These are phyloP conservation scores for Chaetorhynchus papuensis DNA, from an alignment of 2,113 vertebrate species.

Conservation along the genomic window DNA sequence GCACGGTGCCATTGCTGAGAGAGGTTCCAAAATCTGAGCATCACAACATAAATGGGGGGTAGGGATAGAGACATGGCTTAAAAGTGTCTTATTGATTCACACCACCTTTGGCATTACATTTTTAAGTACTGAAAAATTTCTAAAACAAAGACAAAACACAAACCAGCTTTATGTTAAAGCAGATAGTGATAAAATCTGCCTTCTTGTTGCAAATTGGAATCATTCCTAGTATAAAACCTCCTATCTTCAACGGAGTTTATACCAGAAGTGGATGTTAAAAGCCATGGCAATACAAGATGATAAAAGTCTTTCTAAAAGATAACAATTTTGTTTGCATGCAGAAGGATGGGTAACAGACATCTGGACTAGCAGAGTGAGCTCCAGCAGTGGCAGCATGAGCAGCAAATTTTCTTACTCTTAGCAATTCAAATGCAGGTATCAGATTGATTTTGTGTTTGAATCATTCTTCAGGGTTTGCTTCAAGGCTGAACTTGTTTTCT, in stretches of 20 bases:
- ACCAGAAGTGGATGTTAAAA: neutral
- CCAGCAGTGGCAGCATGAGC: neutral
- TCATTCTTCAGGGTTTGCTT: conserved; percentile 18
- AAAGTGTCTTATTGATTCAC: neutral
- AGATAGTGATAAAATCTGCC: neutral
- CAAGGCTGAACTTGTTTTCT: conserved; percentile 3
- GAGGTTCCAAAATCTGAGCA: neutral
- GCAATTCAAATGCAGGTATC: conserved; percentile 59
- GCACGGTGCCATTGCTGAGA: neutral
- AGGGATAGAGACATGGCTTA: neutral
- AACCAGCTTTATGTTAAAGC: neutral
- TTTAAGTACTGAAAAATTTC: neutral
- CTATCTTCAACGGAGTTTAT: neutral
- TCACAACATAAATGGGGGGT: fast-evolving
- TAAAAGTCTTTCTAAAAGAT: neutral
- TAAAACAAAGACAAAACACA: neutral
- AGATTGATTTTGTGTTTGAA: conserved; percentile 28
- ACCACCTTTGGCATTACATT: neutral
- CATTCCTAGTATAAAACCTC: neutral
- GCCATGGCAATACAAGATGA: neutral
- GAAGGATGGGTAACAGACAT: conserved; percentile 25
- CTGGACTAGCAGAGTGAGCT: conserved; percentile 20
- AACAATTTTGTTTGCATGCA: neutral
- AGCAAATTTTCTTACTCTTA: conserved; percentile 44
- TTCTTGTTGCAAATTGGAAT: neutral